phyloP scores from a whole-genome alignment of 2,888 invertebrate genomes.

The Agonopterix heracliana region DNA sequence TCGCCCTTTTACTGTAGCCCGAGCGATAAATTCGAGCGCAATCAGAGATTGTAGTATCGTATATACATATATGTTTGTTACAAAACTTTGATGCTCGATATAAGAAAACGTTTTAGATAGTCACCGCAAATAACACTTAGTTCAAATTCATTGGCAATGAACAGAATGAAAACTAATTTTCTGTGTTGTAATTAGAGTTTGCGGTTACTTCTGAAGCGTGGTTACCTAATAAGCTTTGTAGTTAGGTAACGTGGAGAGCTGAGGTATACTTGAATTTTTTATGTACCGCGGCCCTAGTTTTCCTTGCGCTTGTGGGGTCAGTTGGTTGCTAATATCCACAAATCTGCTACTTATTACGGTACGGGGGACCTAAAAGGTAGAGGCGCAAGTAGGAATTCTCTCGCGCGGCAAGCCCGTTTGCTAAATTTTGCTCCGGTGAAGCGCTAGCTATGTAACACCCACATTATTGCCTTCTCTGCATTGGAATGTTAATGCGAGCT shows the following conservation, averaged over 20 bases:
- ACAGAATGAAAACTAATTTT: constrained; percentile 5
- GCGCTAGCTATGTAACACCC: constrained; percentile 49
- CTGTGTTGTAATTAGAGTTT: not conserved
- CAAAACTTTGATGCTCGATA: constrained; percentile 21
- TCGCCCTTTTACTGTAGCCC: constrained; percentile 47
- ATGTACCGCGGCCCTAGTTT: constrained; percentile 18
- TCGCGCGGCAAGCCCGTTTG: constrained; percentile 36
- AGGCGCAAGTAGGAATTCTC: constrained; percentile 23
- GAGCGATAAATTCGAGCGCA: constrained; percentile 55
- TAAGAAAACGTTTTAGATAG: constrained; percentile 12
- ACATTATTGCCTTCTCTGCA: constrained; percentile 47
- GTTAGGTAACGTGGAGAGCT: not conserved
- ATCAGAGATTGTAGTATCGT: constrained; percentile 50
- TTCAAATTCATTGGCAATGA: constrained; percentile 6
- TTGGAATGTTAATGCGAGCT: constrained; percentile 50
- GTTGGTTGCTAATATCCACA: constrained; percentile 24
- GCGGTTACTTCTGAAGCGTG: not conserved
- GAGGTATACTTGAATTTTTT: not conserved
- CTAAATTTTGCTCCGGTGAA: constrained; percentile 51
- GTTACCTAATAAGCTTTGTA: not conserved
- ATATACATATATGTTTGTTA: constrained; percentile 19
- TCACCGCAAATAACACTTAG: not conserved
- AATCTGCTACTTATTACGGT: constrained; percentile 15
- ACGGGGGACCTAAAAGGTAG: constrained; percentile 5
- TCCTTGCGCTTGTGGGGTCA: constrained; percentile 21